These are phyloP conservation scores for Troilus luridus DNA, from an alignment of 2,888 invertebrate genomes.

Conservation along the genomic window DNA sequence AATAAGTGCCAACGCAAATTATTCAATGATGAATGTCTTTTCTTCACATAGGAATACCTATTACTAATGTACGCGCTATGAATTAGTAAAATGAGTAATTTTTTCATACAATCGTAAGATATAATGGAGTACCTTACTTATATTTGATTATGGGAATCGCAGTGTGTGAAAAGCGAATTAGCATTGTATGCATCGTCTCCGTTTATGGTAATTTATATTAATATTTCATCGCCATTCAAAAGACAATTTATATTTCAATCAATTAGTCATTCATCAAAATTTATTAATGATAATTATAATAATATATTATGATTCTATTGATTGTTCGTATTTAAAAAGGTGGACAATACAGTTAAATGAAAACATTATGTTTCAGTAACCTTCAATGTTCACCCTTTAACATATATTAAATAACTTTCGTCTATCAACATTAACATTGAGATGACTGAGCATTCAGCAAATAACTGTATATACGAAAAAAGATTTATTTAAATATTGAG, in stretches of 20 bases:
- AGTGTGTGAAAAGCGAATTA: background rate
- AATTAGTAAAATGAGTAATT: background rate
- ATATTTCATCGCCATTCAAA: background rate
- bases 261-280: background rate
- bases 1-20: background rate
- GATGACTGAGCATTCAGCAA: too few species aligned
- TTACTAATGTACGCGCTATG: background rate
- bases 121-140: background rate
- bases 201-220: background rate
- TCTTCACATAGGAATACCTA: background rate
- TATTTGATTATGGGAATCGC: background rate
- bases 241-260: background rate
- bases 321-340: too few species aligned
- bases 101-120: background rate
- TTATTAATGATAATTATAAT: background rate
- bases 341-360: too few species aligned
- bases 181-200: background rate
- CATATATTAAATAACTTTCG: too few species aligned
- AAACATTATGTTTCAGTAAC: too few species aligned
- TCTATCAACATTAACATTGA: too few species aligned
- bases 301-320: background rate
- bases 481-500: too few species aligned
- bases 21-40: background rate
- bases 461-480: too few species aligned
- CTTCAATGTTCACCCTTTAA: too few species aligned